These are phyloP conservation scores for Hemibagrus wyckioides DNA, from an alignment of 2,113 vertebrate species.

Conservation along the genomic window DNA sequence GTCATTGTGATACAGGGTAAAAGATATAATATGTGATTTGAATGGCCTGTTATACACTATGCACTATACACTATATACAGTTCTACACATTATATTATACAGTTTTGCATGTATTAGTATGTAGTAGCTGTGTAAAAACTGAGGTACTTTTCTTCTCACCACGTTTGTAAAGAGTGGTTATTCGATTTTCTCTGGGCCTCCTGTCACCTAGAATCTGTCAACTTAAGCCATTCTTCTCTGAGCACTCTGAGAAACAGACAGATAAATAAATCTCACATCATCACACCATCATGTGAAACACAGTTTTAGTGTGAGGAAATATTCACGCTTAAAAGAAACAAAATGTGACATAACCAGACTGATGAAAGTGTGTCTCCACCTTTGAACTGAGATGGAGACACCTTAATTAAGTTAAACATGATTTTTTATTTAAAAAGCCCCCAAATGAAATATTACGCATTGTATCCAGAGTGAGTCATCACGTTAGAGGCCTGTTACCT, in stretches of 20 bases:
- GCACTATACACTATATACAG: background rate
- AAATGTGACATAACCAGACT: background rate
- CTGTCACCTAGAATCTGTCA: background rate
- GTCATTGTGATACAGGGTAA: background rate
- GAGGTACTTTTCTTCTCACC: background rate
- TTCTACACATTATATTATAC: background rate
- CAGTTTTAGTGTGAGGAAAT: too few species aligned
- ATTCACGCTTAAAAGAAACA: too few species aligned
- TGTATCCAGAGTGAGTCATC: background rate
- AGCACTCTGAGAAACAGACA: background rate
- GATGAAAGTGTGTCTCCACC: background rate
- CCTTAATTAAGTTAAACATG: background rate
- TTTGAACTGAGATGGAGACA: background rate
- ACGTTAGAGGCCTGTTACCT: background rate
- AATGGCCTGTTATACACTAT: background rate
- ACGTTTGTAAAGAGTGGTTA: background rate
- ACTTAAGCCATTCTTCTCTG: background rate
- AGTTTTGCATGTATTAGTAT: background rate
- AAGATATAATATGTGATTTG: background rate
- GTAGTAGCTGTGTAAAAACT: background rate
- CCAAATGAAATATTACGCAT: background rate
- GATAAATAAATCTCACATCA: background rate
- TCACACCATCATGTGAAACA: background rate
- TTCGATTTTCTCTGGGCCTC: background rate
- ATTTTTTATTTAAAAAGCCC: background rate